phyloP scores from a whole-genome alignment of 2,888 invertebrate genomes.

The Drosophila neutralis region DNA sequence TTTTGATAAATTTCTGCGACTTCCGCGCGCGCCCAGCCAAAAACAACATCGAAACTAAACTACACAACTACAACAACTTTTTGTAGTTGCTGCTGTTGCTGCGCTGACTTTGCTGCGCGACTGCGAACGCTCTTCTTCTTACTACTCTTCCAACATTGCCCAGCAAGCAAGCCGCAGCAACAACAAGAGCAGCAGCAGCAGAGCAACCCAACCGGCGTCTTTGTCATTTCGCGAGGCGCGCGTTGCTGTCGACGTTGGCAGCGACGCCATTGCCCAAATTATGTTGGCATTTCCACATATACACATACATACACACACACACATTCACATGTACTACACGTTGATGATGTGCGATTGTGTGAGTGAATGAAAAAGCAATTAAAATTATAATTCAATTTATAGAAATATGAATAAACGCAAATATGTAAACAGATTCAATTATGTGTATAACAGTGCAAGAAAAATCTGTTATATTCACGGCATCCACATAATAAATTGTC shows the following conservation, averaged over 20 bases:
- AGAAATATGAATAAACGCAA: constrained; percentile 7
- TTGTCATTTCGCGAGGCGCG: constrained; percentile 68
- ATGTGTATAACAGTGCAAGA: constrained; percentile 3
- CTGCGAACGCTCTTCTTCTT: constrained; percentile 55
- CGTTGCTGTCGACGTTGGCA: constrained; percentile 56
- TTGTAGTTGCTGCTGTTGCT: constrained; percentile 64
- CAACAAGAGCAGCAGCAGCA: constrained; percentile 23
- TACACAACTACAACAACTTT: constrained; percentile 74
- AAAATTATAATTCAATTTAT: constrained; percentile 25
- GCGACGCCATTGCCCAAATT: constrained; percentile 70
- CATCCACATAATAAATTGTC: neutral
- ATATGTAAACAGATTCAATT: constrained; percentile 9
- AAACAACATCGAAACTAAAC: constrained; percentile 73
- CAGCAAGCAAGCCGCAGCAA: constrained; percentile 30
- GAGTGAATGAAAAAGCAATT: constrained; percentile 43
- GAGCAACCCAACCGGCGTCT: constrained; percentile 70
- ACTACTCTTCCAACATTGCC: constrained; percentile 47
- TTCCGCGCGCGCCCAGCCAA: constrained; percentile 73
- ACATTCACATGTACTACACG: neutral
- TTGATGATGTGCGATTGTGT: constrained; percentile 2
- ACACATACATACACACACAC: neutral
- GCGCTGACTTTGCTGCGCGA: constrained; percentile 52
- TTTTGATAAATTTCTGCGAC: constrained; percentile 70
- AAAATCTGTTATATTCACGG: neutral
- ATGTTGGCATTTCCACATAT: constrained; percentile 40